Evolutionary conservation across 2,113 vertebrate species (phyloP), one percentile per base, ranked within the genome.

Genomic region (Tautogolabrus adspersus): DNA sequence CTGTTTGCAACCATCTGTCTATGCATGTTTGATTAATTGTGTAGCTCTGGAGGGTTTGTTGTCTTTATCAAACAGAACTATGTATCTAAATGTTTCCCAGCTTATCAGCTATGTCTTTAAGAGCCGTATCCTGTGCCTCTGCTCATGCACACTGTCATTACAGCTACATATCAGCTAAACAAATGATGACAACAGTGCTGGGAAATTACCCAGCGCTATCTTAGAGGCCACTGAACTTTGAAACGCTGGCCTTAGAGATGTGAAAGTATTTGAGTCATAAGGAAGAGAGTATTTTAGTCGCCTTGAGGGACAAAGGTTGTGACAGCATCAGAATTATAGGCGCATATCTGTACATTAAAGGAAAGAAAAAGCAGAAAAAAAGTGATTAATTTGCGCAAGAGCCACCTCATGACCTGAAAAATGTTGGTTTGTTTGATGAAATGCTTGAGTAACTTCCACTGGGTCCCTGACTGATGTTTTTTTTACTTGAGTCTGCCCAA

Each of bases 241-340:
- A 85, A 63, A 75, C 59, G 40, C 60, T 78, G 67, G 16, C 85
- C 82, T 77, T 3, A 46, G 75, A 49, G 57, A 83, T 66, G 73
- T 82, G 66, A 79, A 86, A 84, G 59, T 61, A 75, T 30, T 65
- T 47, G 54, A 71, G 46, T 69, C 21, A 38, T 30, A 30, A 60
- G 3, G 62, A 72, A 52, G 38, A 72, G 46, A 51, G 34, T 38
- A 15, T 87, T 92, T 82, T 93, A 93, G 70, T 85, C 89, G 47
- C 92, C 16, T 0, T 75, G 86, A 8, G 91, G 92, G 78, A 94
- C 95, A 86, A 93, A 91, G 92, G 90, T 0, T 83, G 75, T 63
- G 44, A 26, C 63, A 60, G 63, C 67, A 55, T 44, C 66, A 77
- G 68, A 69, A 51, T 15, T 5, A n/a, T n/a, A 68, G 1, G 23